Evolutionary conservation across 1,140 invertebrate genomes (phyloP), one percentile per base, ranked within the genome.

Genomic region (Caerostris darwini): DNA sequence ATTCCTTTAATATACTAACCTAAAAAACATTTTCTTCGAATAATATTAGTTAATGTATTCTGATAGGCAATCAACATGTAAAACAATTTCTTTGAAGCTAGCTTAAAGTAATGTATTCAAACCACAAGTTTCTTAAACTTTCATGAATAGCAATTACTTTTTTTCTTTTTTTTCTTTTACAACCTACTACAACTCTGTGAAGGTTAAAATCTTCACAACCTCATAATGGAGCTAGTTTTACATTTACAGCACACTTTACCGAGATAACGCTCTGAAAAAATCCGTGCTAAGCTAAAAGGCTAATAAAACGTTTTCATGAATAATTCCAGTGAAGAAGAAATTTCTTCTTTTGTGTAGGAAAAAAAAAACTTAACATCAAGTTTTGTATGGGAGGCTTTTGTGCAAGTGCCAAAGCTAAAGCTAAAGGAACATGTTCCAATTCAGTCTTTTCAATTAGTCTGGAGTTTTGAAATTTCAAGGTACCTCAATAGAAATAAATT

Each of bases 401-500:
- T 64, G 3, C 61, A 8, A 7, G 34, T 71, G n/a, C n/a, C n/a
- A n/a, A n/a, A n/a, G 8, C 69, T 3, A 71, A 71, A 71, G 2
- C 8, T 0, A 34, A 34, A 71, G 69, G n/a, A 50, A 50, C 69
- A 8, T 8, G n/a, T 71, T n/a, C n/a, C 34, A 2, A 12, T 77
- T 53, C 8, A 77, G 10, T 3, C 19, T 53, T 77, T 77, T 77
- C 34, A 77, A 77, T 77, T 77, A 53, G 14, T 50, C 69, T 12
- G 4, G 50, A 4, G 8, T 50, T 53, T 53, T 50, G 50, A 53
- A 77, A 50, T 77, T 77, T 10, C 14, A 19, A 2, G 3, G 19
- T 3, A 50, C 69, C 69, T 77, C 69, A 77, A 77, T 77, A 53
- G 69, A 77, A 77, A 77, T 77, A 8, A 77, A 77, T 77, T 77